Evolutionary conservation across 2,888 invertebrate species (phyloP), one percentile per base, ranked within the genome.

Genomic region (Dysmachus trigonus): DNA sequence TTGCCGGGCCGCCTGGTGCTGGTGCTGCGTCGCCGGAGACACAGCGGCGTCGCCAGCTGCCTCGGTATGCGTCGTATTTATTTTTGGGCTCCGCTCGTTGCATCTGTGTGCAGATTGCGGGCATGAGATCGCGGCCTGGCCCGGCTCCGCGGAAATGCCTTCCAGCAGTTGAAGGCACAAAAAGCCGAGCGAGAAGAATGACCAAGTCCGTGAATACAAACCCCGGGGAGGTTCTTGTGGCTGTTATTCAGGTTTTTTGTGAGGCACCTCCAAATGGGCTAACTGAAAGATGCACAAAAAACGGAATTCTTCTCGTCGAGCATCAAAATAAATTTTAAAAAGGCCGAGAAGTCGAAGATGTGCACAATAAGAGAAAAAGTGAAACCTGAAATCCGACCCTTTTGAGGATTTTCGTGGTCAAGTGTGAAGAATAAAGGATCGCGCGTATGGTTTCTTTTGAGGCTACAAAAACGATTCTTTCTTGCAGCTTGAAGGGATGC

Each of bases 401-500:
- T 85, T 76, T 85, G 76, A 85, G 76, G 85, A 76, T 85, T 85
- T 85, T 85, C 76, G 85, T 85, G 85, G 85, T 85, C 76, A 85
- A 85, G 85, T 76, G 85, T 85, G 76, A 85, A 73, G 53, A 76
- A 76, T 35, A 76, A 53, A 85, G 47, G 38, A 72, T 30, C 38
- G 72, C 38, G 72, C 33, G 83, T 72, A 83, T 83, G 72, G 72
- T 83, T 83, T 72, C 83, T 83, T 72, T 33, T 22, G 13, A 13
- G 22, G 51, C 79, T 79, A 51, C 51, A 79, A 79, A 79, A 51
- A 51, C 51, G 47, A 79, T 79, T 79, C 79, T 79, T 51, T 51
- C 79, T 47, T 51, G 27, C 47, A 79, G 27, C 15, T 31, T 51
- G 18, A 30, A 30, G 22, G 79, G 22, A 15, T 35, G 35, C 31